phyloP scores from a whole-genome alignment of 2,113 vertebrate species.

The Elaphurus davidianus region DNA sequence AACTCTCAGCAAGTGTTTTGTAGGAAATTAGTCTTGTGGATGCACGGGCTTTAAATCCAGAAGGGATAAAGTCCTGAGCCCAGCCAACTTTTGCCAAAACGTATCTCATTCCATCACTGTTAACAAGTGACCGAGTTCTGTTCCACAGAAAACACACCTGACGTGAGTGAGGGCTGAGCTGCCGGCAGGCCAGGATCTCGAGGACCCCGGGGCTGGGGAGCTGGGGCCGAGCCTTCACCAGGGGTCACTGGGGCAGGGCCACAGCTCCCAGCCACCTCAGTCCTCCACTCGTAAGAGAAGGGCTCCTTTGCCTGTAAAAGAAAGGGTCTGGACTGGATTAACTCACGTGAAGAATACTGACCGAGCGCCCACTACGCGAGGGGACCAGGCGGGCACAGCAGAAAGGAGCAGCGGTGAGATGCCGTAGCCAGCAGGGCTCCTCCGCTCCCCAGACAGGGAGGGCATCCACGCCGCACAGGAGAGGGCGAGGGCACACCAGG shows the following conservation, averaged over 20 bases:
- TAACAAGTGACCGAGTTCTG: neutral
- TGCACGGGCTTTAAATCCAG: neutral
- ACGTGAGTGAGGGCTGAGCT: accelerated
- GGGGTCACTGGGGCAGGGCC: too few species aligned
- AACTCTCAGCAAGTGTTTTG: neutral
- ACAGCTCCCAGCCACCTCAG: neutral
- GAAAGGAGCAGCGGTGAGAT: neutral
- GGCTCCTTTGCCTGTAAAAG: neutral
- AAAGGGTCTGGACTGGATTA: neutral
- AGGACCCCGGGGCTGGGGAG: neutral
- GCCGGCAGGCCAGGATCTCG: accelerated
- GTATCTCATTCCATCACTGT: neutral
- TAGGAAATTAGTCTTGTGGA: neutral
- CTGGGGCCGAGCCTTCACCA: accelerated
- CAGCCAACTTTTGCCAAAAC: neutral
- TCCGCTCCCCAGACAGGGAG: neutral
- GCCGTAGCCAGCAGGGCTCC: neutral
- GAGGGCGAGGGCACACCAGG: neutral
- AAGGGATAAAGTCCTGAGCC: neutral
- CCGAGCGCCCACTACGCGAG: accelerated
- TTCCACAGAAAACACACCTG: neutral
- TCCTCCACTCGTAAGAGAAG: neutral
- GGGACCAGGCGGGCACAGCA: neutral
- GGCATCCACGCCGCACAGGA: too few species aligned
- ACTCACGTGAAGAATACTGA: neutral